Evolutionary conservation across 2,888 invertebrate species (phyloP).

Genomic region (Coenonympha glycerion): DNA sequence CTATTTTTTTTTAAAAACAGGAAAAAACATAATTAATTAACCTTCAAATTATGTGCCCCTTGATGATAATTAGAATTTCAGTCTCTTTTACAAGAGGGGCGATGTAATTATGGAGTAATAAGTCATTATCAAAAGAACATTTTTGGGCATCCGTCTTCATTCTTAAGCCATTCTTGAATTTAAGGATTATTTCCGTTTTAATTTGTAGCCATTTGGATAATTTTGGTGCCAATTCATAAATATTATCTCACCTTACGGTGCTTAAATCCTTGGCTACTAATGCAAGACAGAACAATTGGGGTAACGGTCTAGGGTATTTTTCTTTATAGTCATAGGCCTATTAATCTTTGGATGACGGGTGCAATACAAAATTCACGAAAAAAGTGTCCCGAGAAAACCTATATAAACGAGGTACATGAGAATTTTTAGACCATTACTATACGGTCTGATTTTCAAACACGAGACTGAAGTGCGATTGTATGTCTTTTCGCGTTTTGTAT

Average conservation of each 20-base stretch:
- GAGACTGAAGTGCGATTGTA: too few species aligned
- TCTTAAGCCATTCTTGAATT: background rate
- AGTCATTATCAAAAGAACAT: conserved; percentile 14
- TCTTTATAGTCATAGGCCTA: too few species aligned
- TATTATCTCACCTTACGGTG: background rate
- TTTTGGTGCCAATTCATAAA: background rate
- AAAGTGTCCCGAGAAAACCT: too few species aligned
- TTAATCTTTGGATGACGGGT: too few species aligned
- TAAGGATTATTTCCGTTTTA: background rate
- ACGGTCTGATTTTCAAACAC: too few species aligned
- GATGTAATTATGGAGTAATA: conserved; percentile 1
- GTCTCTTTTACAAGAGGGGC: conserved; percentile 2
- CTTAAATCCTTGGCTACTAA: too few species aligned
- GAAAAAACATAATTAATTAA: background rate
- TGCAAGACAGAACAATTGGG: too few species aligned
- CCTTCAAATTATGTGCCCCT: background rate
- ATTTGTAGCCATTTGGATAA: background rate
- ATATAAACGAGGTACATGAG: too few species aligned
- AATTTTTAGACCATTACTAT: too few species aligned
- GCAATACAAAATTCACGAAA: too few species aligned
- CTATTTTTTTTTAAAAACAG: background rate
- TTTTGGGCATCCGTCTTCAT: conserved; percentile 3
- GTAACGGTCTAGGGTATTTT: too few species aligned
- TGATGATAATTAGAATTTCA: conserved; percentile 5
- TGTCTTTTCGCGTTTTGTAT: too few species aligned